Evolutionary conservation across 2,888 invertebrate genomes (phyloP).

Genomic region (Agapostemon virescens): DNA sequence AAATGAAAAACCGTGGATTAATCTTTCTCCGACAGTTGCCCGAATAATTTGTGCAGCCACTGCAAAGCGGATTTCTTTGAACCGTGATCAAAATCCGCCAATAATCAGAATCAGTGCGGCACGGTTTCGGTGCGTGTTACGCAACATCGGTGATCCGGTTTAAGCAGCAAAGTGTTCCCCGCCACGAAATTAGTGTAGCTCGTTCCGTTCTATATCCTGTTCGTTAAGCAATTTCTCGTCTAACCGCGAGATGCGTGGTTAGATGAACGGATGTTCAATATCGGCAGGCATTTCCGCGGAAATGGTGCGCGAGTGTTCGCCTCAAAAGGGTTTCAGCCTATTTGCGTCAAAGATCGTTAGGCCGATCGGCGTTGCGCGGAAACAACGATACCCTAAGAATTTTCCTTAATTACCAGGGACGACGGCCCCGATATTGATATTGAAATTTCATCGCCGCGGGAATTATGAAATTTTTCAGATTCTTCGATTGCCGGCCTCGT

Average conservation of each 20-base stretch:
- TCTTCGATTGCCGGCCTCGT: conserved; percentile 17
- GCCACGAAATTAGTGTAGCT: conserved; percentile 59
- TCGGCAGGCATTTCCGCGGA: conserved; percentile 68
- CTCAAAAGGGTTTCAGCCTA: conserved; percentile 16
- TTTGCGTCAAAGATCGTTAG: conserved; percentile 39
- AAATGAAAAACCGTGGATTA: too few species aligned
- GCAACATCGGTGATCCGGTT: conserved; percentile 26
- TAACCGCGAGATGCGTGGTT: conserved; percentile 62
- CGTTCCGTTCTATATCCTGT: conserved; percentile 60
- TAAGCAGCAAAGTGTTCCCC: conserved; percentile 33
- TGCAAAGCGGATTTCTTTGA: background rate
- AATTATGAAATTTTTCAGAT: conserved; percentile 53
- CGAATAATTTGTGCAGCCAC: background rate
- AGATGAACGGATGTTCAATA: conserved; percentile 73
- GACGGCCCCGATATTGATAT: conserved; percentile 24
- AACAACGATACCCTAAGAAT: conserved; percentile 36
- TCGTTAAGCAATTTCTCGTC: conserved; percentile 68
- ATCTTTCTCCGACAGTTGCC: too few species aligned
- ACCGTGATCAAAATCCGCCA: background rate
- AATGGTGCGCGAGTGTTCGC: conserved; percentile 25
- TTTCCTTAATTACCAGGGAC: conserved; percentile 37
- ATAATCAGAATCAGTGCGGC: background rate
- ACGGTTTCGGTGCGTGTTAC: background rate
- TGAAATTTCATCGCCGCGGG: conserved; percentile 38
- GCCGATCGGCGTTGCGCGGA: background rate